Percentiles rank a stretch among this genome's conserved stretches.
These are phyloP conservation scores for Troides oblongomaculatus DNA, from an alignment of 2,888 invertebrate genomes.

Conservation along the genomic window DNA sequence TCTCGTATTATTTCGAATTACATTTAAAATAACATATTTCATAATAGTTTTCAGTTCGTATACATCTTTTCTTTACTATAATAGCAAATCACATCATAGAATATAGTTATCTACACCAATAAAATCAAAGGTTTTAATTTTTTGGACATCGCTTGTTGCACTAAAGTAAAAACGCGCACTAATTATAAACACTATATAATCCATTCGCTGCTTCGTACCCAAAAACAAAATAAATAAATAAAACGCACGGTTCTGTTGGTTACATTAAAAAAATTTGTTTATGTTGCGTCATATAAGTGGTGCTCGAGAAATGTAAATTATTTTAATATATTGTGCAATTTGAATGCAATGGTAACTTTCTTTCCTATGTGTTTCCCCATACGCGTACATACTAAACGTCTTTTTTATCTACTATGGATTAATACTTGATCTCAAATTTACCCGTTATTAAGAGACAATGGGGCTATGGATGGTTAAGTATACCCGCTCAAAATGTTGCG, in stretches of 20 bases:
- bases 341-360: constrained; percentile 62
- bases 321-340: constrained; percentile 60
- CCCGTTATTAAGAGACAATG: too few species aligned
- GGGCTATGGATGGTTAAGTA: too few species aligned
- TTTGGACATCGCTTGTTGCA: constrained; percentile 14
- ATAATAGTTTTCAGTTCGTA: constrained; percentile 30
- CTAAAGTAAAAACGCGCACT: constrained; percentile 16
- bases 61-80: constrained; percentile 28
- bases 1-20: background rate
- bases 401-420: too few species aligned
- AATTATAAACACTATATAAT: constrained; percentile 11
- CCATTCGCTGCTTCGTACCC: constrained; percentile 16
- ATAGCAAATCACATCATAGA: constrained; percentile 30
- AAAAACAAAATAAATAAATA: constrained; percentile 19
- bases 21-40: constrained; percentile 6
- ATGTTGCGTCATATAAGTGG: constrained; percentile 35
- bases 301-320: constrained; percentile 37
- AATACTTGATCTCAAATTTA: too few species aligned
- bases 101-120: constrained; percentile 26
- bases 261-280: constrained; percentile 6
- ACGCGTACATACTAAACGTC: constrained; percentile 35
- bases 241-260: constrained; percentile 1
- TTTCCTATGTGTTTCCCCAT: constrained; percentile 52
- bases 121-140: constrained; percentile 18
- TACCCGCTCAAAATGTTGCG: too few species aligned